Evolutionary conservation across 2,888 invertebrate species (phyloP), one percentile per base, ranked within the genome.

Genomic region (Erannis defoliaria): DNA sequence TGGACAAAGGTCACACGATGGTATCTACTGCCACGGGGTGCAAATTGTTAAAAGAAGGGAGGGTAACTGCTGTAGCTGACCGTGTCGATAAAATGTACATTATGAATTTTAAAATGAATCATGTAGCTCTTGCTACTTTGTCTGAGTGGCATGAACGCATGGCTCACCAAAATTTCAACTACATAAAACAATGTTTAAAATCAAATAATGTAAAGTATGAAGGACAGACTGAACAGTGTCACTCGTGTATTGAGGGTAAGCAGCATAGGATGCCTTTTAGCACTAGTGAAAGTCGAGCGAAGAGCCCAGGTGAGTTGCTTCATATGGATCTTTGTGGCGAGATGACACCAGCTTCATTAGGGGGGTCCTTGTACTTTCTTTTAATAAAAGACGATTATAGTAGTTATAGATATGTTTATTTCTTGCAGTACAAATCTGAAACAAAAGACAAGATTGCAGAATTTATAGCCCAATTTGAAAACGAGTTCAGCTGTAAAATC

Each of bases 141-240:
- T 31, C 46, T 14, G 46, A 46, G 8, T 46, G 46, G 46, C 46
- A 45, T 29, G 16, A 45, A n/a, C 45, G 45, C 12, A 45, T 45
- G 29, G 45, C 45, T 8, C 45, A 45, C 3, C 45, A 45, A 29
- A 45, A 45, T 29, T 29, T 26, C 16, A 26, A 29, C 2, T 45
- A 45, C 29, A 29, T 45, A 8, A 45, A 45, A 29, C 14, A 45
- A 45, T 45, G 29, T 29, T 16, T 45, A 29, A n/a, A 26, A 1
- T n/a, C 9, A n/a, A 14, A 18, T 42, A 16, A 31, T 42, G 26
- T 45, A 16, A 23, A 9, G 8, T 18, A 19, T 14, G 12, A 35
- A 18, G 26, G 21, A 45, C 45, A 45, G 45, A 45, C 45, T 45
- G 45, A 45, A 23, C 45, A 45, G 29, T 45, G 45, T 16, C n/a